phyloP scores from a whole-genome alignment of 2,113 vertebrate species.

The Lanius collurio region DNA sequence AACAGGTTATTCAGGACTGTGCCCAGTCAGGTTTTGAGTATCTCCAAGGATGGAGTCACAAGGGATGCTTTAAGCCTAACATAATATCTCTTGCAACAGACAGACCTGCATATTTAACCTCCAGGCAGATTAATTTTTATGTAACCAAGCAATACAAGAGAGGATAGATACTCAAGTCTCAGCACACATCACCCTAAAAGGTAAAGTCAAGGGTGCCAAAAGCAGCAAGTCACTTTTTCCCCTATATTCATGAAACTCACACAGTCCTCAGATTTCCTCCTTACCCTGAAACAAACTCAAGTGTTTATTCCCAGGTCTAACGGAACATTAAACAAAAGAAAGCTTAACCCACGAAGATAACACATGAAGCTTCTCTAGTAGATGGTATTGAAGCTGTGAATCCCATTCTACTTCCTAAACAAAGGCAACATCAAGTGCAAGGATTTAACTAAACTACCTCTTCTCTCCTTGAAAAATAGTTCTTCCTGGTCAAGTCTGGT shows the following conservation, averaged over 20 bases:
- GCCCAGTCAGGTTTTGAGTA: background rate
- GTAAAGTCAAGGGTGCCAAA: conserved; percentile 1
- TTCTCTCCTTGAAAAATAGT: background rate
- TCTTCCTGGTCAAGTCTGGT: background rate
- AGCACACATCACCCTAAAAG: conserved; percentile 27
- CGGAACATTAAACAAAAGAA: background rate
- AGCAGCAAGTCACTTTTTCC: conserved; percentile 25
- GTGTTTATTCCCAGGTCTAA: background rate
- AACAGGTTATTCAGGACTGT: conserved; percentile 9
- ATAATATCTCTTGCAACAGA: background rate
- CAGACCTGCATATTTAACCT: conserved; percentile 20
- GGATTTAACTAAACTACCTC: background rate
- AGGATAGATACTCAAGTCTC: background rate
- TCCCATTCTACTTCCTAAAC: background rate
- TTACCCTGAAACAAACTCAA: background rate
- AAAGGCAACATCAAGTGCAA: background rate
- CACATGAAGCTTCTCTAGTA: background rate
- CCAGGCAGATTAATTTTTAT: conserved; percentile 8
- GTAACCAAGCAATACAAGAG: background rate
- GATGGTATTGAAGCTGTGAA: background rate
- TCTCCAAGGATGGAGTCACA: background rate
- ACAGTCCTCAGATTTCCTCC: background rate
- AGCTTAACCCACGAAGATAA: background rate
- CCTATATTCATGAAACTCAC: background rate
- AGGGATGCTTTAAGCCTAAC: background rate